phyloP scores from a whole-genome alignment of 2,888 invertebrate genomes.

The Fissipunctia ypsillon region DNA sequence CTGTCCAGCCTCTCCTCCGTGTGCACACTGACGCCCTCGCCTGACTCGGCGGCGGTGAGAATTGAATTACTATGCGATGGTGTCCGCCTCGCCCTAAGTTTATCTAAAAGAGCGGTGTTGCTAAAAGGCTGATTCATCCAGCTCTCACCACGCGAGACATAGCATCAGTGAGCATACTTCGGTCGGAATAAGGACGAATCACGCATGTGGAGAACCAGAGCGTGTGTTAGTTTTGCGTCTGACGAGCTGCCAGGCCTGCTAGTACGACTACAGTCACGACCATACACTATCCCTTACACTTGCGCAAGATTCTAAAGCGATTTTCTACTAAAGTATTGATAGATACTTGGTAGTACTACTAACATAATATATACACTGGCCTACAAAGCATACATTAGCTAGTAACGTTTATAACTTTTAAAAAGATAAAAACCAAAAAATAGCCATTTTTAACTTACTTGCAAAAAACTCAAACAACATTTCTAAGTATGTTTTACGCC shows the following conservation, averaged over 20 bases:
- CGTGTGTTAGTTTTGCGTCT: background rate
- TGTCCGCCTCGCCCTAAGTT: too few species aligned
- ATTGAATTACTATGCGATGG: background rate
- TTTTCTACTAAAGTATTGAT: background rate
- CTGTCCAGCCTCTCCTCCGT: slow-evolving; percentile 69
- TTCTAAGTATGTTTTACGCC: too few species aligned
- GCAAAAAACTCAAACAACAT: too few species aligned
- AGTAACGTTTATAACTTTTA: too few species aligned
- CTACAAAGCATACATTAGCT: too few species aligned
- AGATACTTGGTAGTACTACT: background rate
- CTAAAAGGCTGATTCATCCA: background rate
- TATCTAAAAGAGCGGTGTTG: background rate
- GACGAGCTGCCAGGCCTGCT: too few species aligned
- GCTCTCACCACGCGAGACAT: background rate
- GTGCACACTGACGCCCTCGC: slow-evolving; percentile 69
- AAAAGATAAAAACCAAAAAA: too few species aligned
- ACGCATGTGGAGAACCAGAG: background rate
- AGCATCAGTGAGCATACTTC: background rate
- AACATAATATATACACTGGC: too few species aligned
- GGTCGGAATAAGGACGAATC: background rate
- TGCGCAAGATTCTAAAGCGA: background rate
- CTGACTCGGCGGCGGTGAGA: slow-evolving; percentile 66
- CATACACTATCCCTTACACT: background rate
- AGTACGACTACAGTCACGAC: background rate
- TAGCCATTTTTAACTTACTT: too few species aligned